phyloP scores from a whole-genome alignment of 2,113 vertebrate species.

The Hydrolagus affinis region DNA sequence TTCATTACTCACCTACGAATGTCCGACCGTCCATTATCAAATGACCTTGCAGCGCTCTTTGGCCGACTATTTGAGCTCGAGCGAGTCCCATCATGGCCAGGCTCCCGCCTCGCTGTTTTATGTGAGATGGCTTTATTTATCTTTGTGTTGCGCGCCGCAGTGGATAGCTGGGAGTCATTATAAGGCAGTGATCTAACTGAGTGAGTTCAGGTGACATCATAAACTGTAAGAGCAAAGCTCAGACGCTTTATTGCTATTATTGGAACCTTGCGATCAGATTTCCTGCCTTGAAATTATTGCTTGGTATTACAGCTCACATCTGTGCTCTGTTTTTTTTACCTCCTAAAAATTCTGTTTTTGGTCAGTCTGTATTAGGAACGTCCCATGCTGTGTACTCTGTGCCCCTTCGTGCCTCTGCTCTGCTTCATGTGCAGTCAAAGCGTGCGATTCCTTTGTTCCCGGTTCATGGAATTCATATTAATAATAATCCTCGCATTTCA shows the following conservation, averaged over 20 bases:
- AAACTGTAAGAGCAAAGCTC: slow-evolving; percentile 11
- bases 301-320: slow-evolving; percentile 22
- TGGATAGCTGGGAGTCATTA: slow-evolving; percentile 29
- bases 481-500: no score
- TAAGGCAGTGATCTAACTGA: slow-evolving; percentile 15
- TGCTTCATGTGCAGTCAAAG: no score
- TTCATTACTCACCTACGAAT: not conserved
- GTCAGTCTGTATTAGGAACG: not conserved
- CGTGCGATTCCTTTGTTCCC: no score
- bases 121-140: slow-evolving; percentile 13
- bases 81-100: slow-evolving; percentile 7
- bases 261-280: slow-evolving; percentile 15
- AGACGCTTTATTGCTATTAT: slow-evolving; percentile 17
- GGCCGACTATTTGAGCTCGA: not conserved
- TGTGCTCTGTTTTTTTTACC: not conserved
- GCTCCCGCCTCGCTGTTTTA: not conserved
- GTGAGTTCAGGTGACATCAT: slow-evolving; percentile 25
- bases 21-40: slow-evolving; percentile 2
- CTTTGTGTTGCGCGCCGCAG: not conserved
- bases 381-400: no score
- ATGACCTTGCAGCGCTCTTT: not conserved
- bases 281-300: not conserved
- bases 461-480: no score
- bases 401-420: no score
- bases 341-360: not conserved